These are phyloP conservation scores for Micronycteris hirsuta DNA, from an alignment of 2,113 vertebrate genomes.

Conservation along the genomic window DNA sequence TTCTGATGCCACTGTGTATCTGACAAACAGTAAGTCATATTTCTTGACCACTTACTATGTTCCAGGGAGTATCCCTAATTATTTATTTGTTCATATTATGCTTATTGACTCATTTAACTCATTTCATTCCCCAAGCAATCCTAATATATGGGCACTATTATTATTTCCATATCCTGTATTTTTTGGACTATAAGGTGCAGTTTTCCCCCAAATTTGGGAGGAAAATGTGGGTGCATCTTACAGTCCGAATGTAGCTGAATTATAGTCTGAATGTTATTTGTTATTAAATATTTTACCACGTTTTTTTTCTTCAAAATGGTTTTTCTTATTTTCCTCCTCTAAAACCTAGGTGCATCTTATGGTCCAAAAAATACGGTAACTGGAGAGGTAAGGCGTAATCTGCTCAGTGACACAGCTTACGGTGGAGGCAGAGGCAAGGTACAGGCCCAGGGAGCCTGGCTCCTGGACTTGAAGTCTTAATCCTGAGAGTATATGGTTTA, in stretches of 20 bases:
- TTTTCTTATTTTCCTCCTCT: no score
- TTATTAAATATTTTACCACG: no score
- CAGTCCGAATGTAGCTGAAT: no score
- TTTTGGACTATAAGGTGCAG: no score
- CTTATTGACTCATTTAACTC: neutral
- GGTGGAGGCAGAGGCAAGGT: neutral
- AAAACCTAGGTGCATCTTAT: no score
- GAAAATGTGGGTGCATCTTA: no score
- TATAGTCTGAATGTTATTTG: no score
- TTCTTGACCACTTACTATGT: neutral
- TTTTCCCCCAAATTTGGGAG: no score
- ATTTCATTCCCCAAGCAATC: neutral
- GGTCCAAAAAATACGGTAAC: no score
- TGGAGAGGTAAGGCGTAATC: neutral
- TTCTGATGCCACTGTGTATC: neutral
- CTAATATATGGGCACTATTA: neutral
- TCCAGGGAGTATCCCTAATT: neutral
- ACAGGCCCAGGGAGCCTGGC: neutral
- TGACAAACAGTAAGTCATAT: neutral
- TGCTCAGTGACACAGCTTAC: neutral
- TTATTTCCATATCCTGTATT: neutral
- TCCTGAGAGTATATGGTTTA: neutral
- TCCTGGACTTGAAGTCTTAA: neutral
- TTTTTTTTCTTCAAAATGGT: no score
- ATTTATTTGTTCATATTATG: neutral